Evolutionary conservation across 2,797 vertebrate species (phyloP).

Genomic region (Caiman crocodilus): DNA sequence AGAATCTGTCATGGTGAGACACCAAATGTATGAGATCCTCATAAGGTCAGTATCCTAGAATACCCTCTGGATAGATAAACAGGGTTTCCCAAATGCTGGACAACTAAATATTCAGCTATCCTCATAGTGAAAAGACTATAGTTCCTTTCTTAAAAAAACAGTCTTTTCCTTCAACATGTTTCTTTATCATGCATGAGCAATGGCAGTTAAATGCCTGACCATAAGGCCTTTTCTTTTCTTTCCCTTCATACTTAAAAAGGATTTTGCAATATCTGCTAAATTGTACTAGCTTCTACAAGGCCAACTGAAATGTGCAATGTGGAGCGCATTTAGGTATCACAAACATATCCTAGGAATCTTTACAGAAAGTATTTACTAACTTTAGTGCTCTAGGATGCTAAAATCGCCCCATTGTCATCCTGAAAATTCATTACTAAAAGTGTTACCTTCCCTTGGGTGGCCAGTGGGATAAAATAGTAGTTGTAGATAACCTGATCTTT

Average conservation of each 20-base stretch:
- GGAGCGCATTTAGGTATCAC: neutral
- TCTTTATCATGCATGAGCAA: neutral
- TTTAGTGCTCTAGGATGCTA: neutral
- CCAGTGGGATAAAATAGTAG: neutral
- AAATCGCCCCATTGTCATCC: neutral
- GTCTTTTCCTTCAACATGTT: neutral
- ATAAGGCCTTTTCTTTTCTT: neutral
- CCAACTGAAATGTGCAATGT: neutral
- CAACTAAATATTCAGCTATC: conserved; percentile 22
- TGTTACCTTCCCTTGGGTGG: neutral
- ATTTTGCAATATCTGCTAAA: neutral
- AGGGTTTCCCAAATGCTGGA: neutral
- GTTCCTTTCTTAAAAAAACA: neutral
- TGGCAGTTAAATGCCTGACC: neutral
- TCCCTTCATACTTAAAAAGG: neutral
- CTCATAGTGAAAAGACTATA: neutral
- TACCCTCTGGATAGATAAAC: neutral
- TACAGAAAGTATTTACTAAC: neutral
- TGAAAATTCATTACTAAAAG: neutral
- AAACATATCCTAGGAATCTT: neutral
- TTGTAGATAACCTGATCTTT: neutral
- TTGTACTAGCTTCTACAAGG: neutral
- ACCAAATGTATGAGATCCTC: neutral
- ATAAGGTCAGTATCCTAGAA: neutral
- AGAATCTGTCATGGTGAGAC: neutral